These are phyloP conservation scores for Oxyura jamaicensis DNA, from an alignment of 2,113 vertebrate genomes.

Conservation along the genomic window DNA sequence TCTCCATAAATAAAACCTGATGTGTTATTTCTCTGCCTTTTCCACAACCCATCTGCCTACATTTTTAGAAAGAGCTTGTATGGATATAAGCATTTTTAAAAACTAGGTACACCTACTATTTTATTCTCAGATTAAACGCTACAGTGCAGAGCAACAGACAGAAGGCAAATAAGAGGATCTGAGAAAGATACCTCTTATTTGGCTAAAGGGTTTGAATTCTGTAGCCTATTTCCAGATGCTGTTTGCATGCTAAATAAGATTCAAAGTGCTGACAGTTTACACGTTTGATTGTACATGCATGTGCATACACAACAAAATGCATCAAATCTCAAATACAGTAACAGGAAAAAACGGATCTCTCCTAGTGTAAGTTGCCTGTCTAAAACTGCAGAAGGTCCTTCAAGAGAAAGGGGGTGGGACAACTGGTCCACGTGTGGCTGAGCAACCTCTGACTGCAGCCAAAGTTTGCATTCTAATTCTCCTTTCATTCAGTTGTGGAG, in stretches of 20 bases:
- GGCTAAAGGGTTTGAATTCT: background rate
- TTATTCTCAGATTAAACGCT: background rate
- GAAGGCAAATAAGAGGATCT: background rate
- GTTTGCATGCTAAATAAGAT: background rate
- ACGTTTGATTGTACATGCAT: background rate
- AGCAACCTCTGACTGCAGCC: too few relatives aligned
- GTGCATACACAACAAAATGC: background rate
- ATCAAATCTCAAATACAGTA: background rate
- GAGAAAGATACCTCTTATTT: background rate
- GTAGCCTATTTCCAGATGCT: background rate
- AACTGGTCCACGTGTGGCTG: too few relatives aligned
- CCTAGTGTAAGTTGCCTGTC: background rate
- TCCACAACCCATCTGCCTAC: background rate
- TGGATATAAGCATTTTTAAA: background rate
- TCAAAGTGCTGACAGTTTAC: background rate
- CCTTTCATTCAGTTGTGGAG: too few relatives aligned
- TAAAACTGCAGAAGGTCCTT: background rate
- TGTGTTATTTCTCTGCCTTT: background rate
- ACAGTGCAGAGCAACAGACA: background rate
- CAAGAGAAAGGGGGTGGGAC: background rate
- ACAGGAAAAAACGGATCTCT: accelerated
- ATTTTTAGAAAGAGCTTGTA: background rate
- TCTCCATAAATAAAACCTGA: background rate
- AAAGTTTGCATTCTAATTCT: too few relatives aligned
- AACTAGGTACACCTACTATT: background rate